Evolutionary conservation across 2,888 invertebrate species (phyloP).

Genomic region (Coleophora deauratella): DNA sequence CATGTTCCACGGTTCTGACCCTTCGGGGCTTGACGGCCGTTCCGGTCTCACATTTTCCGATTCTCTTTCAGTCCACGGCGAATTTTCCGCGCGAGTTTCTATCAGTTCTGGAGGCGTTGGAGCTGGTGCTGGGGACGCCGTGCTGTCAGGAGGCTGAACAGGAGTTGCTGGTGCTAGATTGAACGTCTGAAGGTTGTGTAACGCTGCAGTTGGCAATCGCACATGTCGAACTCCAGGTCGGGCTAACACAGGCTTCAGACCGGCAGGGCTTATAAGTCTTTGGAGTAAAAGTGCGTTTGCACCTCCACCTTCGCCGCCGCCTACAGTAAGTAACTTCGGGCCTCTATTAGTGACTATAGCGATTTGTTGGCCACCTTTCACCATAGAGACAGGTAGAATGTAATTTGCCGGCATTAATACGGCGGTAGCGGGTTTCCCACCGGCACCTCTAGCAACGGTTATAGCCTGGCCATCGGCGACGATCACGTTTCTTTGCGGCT

Average conservation of each 20-base stretch:
- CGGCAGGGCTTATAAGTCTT: slow-evolving; percentile 78
- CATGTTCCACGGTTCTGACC: slow-evolving; percentile 58
- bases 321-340: slow-evolving; percentile 66
- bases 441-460: slow-evolving; percentile 74
- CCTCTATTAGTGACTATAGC: slow-evolving; percentile 82
- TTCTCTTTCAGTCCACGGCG: slow-evolving; percentile 55
- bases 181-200: slow-evolving; percentile 50
- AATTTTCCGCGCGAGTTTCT: slow-evolving; percentile 47
- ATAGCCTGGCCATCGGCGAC: slow-evolving; percentile 79
- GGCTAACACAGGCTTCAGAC: slow-evolving; percentile 67
- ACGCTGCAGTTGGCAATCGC: slow-evolving; percentile 55
- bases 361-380: slow-evolving; percentile 82
- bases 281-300: slow-evolving; percentile 79
- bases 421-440: slow-evolving; percentile 76
- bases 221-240: slow-evolving; percentile 74
- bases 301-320: slow-evolving; percentile 59
- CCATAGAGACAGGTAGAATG: slow-evolving; percentile 80
- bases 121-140: slow-evolving; percentile 41
- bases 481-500: slow-evolving; percentile 72
- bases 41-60: slow-evolving; percentile 44
- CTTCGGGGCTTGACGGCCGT: slow-evolving; percentile 51
- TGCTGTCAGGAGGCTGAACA: slow-evolving; percentile 48
- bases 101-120: slow-evolving; percentile 53
- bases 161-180: slow-evolving; percentile 18
- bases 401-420: slow-evolving; percentile 83